Evolutionary conservation across 1,140 invertebrate species (phyloP).

Genomic region (Nephila pilipes): DNA sequence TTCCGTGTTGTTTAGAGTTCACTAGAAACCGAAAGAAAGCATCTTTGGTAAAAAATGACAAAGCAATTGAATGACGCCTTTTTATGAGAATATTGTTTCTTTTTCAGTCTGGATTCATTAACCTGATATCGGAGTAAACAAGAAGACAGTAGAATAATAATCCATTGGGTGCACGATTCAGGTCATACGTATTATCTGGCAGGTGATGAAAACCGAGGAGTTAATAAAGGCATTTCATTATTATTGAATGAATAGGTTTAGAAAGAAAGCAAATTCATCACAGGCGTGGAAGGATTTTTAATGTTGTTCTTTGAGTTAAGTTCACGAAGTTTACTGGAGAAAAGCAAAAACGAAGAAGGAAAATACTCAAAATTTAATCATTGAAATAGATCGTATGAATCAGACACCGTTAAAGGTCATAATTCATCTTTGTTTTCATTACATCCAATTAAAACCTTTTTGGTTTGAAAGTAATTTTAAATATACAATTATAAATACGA

Average conservation of each 20-base stretch:
- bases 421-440: no score
- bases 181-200: not conserved
- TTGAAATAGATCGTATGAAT: no score
- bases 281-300: not conserved
- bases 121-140: constrained; percentile 5
- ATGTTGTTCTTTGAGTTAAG: not conserved
- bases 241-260: not conserved
- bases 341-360: no score
- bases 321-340: no score
- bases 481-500: no score
- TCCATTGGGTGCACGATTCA: constrained; percentile 11
- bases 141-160: not conserved
- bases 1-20: not conserved
- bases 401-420: no score
- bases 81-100: constrained; percentile 6
- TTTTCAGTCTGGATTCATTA: constrained; percentile 4
- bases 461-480: no score
- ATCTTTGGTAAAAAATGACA: not conserved
- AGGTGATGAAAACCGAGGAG: not conserved
- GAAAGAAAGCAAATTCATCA: not conserved
- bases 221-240: not conserved
- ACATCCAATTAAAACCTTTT: no score
- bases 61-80: not conserved
- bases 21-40: not conserved
- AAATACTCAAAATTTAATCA: no score